phyloP scores from a whole-genome alignment of 2,113 vertebrate species.

The Dicerorhinus sumatrensis region DNA sequence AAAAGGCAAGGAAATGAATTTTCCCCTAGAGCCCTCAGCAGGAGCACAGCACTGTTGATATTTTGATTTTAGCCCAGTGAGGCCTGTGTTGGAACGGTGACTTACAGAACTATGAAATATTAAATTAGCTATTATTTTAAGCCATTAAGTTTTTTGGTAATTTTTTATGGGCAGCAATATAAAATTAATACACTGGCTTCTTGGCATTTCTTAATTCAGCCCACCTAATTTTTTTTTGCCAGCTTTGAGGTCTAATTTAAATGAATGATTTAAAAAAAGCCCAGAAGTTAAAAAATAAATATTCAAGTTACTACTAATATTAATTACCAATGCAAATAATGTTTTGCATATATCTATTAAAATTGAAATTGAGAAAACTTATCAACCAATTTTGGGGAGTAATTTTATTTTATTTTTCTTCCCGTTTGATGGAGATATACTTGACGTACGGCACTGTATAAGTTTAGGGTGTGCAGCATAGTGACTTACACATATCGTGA shows the following conservation, averaged over 20 bases:
- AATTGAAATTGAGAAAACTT: neutral
- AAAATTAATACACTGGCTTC: neutral
- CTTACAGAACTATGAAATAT: neutral
- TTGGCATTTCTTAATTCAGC: neutral
- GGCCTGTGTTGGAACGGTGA: too few relatives aligned
- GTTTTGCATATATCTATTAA: neutral
- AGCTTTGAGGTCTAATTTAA: neutral
- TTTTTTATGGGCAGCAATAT: neutral
- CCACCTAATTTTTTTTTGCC: neutral
- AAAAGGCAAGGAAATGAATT: neutral
- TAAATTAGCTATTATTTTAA: neutral
- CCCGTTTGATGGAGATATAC: neutral
- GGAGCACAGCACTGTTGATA: accelerated
- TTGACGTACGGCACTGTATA: neutral
- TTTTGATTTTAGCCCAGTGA: neutral
- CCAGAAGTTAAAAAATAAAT: neutral
- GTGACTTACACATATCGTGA: neutral
- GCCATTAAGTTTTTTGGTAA: neutral
- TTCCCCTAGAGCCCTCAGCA: neutral
- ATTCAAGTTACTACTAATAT: neutral
- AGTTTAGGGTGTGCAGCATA: neutral
- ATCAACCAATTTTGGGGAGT: neutral
- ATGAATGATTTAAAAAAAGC: neutral
- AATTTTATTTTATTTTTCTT: neutral
- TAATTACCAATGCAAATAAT: neutral